phyloP scores from a whole-genome alignment of 2,113 vertebrate species.

The Bambusicola thoracicus region DNA sequence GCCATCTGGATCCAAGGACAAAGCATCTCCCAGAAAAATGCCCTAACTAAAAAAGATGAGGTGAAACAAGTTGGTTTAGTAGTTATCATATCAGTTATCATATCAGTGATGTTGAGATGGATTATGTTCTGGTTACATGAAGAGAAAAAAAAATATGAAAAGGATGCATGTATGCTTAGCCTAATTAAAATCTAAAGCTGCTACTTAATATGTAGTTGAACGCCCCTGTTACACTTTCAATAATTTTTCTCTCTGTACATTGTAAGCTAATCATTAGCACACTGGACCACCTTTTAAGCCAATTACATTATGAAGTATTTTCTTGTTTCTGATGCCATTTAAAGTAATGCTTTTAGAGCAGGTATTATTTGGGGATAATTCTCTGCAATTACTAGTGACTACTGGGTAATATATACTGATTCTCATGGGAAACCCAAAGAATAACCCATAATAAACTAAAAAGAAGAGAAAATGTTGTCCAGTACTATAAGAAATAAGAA shows the following conservation, averaged over 20 bases:
- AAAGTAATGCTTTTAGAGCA: neutral
- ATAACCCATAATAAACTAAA: neutral
- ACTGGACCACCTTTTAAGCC: neutral
- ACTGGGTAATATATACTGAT: neutral
- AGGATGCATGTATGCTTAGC: constrained; percentile 49
- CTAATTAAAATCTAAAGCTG: constrained; percentile 51
- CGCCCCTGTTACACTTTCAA: neutral
- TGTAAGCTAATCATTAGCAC: neutral
- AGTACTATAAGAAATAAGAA: neutral
- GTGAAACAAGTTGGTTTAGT: constrained; percentile 73
- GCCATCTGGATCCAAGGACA: constrained; percentile 50
- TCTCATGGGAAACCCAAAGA: neutral
- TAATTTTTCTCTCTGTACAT: neutral
- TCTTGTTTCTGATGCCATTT: neutral
- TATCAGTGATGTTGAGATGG: constrained; percentile 40
- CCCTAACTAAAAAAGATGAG: constrained; percentile 50
- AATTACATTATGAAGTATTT: neutral
- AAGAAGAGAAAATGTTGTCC: neutral
- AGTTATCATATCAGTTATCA: constrained; percentile 48
- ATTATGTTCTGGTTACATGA: constrained; percentile 21
- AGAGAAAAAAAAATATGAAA: neutral
- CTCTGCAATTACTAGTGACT: neutral
- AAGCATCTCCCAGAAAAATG: constrained; percentile 50
- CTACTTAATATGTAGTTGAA: neutral
- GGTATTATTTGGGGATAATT: neutral